These are phyloP conservation scores for Sinocyclocheilus anshuiensis DNA, from an alignment of 2,113 vertebrate species.

Conservation along the genomic window DNA sequence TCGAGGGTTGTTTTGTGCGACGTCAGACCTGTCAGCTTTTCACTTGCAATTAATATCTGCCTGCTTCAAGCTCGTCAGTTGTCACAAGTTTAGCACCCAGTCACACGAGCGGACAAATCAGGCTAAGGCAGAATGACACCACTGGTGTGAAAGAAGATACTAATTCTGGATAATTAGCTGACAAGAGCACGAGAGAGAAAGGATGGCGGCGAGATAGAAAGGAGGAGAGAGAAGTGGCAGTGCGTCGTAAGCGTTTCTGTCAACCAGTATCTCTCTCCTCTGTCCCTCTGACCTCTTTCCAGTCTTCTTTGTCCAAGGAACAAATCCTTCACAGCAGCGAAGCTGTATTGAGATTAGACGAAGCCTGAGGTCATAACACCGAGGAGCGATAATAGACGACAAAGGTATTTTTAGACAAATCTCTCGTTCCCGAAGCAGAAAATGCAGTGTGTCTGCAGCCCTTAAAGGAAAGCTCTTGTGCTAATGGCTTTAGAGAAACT, in stretches of 20 bases:
- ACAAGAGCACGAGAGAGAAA: conserved; percentile 70
- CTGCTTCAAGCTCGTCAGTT: conserved; percentile 75
- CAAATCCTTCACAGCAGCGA: conserved; percentile 5
- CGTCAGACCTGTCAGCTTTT: conserved; percentile 78
- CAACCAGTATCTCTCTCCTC: conserved; percentile 57
- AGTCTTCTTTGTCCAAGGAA: conserved; percentile 41
- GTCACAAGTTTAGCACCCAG: conserved; percentile 80
- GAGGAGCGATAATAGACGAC: neutral
- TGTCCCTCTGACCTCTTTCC: conserved; percentile 61
- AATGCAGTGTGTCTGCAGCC: neutral
- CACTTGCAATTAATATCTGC: conserved; percentile 78
- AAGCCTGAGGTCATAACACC: neutral
- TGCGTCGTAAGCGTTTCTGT: conserved; percentile 73
- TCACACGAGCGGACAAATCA: conserved; percentile 75
- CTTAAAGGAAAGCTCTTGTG: neutral
- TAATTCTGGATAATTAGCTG: conserved; percentile 84
- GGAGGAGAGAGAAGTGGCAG: conserved; percentile 62
- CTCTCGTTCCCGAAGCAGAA: neutral
- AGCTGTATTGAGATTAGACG: neutral
- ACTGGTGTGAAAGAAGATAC: conserved; percentile 82
- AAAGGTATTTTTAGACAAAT: conserved; percentile 25
- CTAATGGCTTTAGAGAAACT: conserved; percentile 2
- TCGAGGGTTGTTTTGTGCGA: conserved; percentile 42
- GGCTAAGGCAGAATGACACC: conserved; percentile 78
- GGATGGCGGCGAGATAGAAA: conserved; percentile 43